Base-by-base conservation (phyloP, 2,797 vertebrate species). In the Epinephelus malabaricus region DNA sequence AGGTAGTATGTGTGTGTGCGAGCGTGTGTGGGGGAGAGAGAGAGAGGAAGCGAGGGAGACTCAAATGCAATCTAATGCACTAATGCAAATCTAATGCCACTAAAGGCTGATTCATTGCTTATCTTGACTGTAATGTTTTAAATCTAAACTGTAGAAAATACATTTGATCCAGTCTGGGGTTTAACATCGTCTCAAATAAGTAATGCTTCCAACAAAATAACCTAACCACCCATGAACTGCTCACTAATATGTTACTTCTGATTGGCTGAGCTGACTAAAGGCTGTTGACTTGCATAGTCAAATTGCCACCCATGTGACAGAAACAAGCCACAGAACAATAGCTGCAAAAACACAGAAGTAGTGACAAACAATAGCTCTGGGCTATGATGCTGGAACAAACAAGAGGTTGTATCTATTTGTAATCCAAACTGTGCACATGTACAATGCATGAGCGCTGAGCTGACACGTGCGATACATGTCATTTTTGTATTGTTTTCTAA, bases 11-110 rank as follows among this genome's bases (percentile, higher is more conserved):
- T 55, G 21, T 78, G 58, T 53, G 60, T 53, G 61, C 9, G 21
- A 43, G 67, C 25, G 50, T 27, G 56, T 43, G 30, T 69, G 58
- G 4, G 59, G 3, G 40, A 14, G 51, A 19, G 60, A 18, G 43
- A 49, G 15, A 47, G n/a, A 54, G 53, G 54, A 46, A 50, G 47
- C 2, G 30, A 71, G 43, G 60, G n/a, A 27, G 65, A 79, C 54
- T 40, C 8, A 82, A 82, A 75, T 81, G 71, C 61, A 82, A 67
- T 79, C 53, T 79, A 87, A 83, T 78, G 61, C 79, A 67, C 77
- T 74, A 84, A 87, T 86, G 80, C 74, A 82, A 89, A 88, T 84
- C 75, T 84, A 86, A 87, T 78, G 59, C 63, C 75, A 77, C 66
- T 90, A 81, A 85, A 78, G 86, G 83, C 78, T 25, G 53, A 82